Evolutionary conservation across 2,113 vertebrate species (phyloP).

Genomic region (Hydropotes inermis): DNA sequence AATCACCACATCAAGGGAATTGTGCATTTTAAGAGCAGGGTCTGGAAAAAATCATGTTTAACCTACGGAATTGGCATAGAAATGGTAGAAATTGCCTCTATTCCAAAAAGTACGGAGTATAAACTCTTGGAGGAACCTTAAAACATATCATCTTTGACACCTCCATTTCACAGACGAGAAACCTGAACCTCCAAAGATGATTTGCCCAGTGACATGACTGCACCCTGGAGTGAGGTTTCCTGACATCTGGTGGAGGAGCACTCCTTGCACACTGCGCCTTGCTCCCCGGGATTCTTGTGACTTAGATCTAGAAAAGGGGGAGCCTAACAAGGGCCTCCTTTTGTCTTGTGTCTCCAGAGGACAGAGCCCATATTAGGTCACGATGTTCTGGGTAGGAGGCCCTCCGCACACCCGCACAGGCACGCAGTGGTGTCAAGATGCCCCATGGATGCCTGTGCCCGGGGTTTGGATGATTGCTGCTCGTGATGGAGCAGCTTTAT

Average conservation of each 20-base stretch:
- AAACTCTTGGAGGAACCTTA: neutral
- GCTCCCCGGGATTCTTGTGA: neutral
- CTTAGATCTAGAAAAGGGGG: neutral
- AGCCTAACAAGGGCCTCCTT: neutral
- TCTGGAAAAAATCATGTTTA: constrained; percentile 55
- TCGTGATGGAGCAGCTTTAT: constrained; percentile 61
- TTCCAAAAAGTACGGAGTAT: neutral
- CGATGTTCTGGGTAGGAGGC: neutral
- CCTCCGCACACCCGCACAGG: neutral
- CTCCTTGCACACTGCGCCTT: neutral
- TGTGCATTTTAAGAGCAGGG: neutral
- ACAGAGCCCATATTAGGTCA: neutral
- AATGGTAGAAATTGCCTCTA: neutral
- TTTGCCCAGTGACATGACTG: neutral
- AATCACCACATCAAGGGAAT: neutral
- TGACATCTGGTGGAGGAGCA: fast-evolving
- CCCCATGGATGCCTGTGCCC: neutral
- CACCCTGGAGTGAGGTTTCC: neutral
- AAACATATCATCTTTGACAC: neutral
- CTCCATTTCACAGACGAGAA: constrained; percentile 24
- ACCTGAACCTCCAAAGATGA: neutral
- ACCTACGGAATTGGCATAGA: neutral
- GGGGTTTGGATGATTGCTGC: neutral
- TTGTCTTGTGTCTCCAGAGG: neutral
- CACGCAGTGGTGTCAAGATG: fast-evolving